Base-by-base conservation (phyloP, 1,140 invertebrate species). In the Monomorium pharaonis region DNA sequence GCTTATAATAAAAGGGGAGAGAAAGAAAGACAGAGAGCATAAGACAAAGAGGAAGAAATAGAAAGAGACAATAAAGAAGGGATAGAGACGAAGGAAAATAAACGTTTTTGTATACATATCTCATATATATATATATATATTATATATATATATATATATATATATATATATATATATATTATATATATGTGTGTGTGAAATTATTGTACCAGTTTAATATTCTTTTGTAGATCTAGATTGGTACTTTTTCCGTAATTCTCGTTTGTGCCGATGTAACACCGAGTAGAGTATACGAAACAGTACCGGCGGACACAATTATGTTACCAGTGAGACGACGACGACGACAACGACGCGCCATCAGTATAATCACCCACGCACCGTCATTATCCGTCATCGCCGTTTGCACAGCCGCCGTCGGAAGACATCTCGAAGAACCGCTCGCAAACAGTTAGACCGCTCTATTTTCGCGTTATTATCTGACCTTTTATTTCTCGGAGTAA, bases 231-330 rank as follows among this genome's bases (percentile, higher is more conserved):
- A 69, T 30, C 49, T 74, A 47, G 24, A 60, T 44, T 44, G 56
- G 6, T 47, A 27, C n/a, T 21, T 54, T 51, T 16, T n/a, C n/a
- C 37, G 33, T 7, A 37, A 37, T 21, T 2, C 51, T 7, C 7
- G n/a, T 72, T 56, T n/a, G 21, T 24, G 27, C 1, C 75, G 30
- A 21, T 74, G 49, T 49, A 33, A 42, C 12, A 4, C 24, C 5
- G 24, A 16, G 12, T n/a, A 14, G 30, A 30, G 18, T 37, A 37
- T 54, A 54, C 54, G 16, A 58, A 62, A 62, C 30, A 16, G 67
- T 72, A 81, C 42, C 21, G 54, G 69, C 18, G 54, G 27, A 47
- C 44, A 75, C 72, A 89, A 89, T 87, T 90, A 90, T 90, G 89
- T 84, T 84, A 84, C 58, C 76, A 72, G 83, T 63, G 85, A 78